Base-by-base conservation (phyloP, 1,140 invertebrate species). In the Aphidius ervi region DNA sequence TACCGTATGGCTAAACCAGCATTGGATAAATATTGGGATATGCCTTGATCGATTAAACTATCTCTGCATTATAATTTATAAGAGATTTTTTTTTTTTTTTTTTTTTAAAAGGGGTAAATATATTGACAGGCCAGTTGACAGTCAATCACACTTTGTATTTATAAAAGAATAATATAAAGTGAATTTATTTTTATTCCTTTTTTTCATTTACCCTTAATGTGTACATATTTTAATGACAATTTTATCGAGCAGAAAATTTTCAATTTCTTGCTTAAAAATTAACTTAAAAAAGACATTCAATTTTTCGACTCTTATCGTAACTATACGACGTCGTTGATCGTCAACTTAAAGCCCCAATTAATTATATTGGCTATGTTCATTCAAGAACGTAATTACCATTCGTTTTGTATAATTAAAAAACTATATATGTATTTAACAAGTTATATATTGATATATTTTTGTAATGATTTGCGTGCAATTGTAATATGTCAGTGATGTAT, bases 21-120 rank as follows among this genome's bases (percentile, higher is more conserved):
- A 70, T 75, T 78, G 76, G 69, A 74, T 70, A 78, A 79, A 79
- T 74, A 78, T 78, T 73, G 72, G 70, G 63, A 72, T 59, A 64
- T 63, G 58, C 59, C 71, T 68, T 67, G 62, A 68, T 61, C 64
- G 67, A 57, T 23, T 49, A 62, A 62, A 58, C 37, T 42, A 49
- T 49, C 45, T 37, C 43, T 46, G 42, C 23, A 31, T 16, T 31
- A 31, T 31, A 31, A 31, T 3, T 31, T 31, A 31, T 31, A 31
- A 31, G 23, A 31, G 23, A 31, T 31, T 31, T 3, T 31, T 31
- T 31, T 23, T 23, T 23, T 23, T 23, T 23, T n/a, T n/a, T n/a
- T n/a, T n/a, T n/a, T 31, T 31, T 4, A 1, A 31, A 31, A 31
- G 23, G 23, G 23, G 23, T 31, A 31, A 31, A 31, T 31, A 31